Conservation (phyloP, 2,797 vertebrate species). For the Poeciliopsis gracilis region DNA sequence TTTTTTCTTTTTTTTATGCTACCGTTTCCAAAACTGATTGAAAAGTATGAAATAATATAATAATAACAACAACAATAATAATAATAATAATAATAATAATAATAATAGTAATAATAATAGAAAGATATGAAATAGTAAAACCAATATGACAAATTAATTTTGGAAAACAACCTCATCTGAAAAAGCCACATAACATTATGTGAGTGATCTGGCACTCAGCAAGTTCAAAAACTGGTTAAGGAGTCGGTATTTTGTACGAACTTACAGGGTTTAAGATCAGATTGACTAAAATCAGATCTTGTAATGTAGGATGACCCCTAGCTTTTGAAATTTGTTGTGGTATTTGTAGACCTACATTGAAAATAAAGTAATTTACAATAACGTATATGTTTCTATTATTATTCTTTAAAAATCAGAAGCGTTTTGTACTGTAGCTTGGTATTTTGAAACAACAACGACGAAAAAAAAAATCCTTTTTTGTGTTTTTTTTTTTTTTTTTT, state of each 20-base stretch:
- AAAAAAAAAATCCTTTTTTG: constrained; percentile 23
- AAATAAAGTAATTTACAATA: constrained; percentile 83
- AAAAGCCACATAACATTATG: background rate
- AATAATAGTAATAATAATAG: too few relatives aligned
- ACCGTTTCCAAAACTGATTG: background rate
- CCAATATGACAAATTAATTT: background rate
- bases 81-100: too few relatives aligned
- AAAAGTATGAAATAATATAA: background rate
- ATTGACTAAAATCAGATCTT: background rate
- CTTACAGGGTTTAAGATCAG: background rate
- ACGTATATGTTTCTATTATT: constrained; percentile 82
- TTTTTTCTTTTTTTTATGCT: background rate
- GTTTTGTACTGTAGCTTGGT: constrained; percentile 71
- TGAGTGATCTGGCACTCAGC: too few relatives aligned
- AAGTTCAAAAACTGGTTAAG: too few relatives aligned
- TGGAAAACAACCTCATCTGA: background rate
- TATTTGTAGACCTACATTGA: background rate
- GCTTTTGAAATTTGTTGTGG: background rate
- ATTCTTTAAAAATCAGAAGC: constrained; percentile 82
- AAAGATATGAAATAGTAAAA: background rate
- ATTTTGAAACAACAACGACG: constrained; percentile 81
- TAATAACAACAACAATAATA: too few relatives aligned
- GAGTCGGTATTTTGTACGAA: too few relatives aligned
- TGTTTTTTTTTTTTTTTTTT: too few relatives aligned
- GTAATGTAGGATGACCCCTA: background rate